Evolutionary conservation across 92 coral and sea anemone species (phyloP), one percentile per base, ranked within the genome.

Genomic region (Phymanthus crucifer): DNA sequence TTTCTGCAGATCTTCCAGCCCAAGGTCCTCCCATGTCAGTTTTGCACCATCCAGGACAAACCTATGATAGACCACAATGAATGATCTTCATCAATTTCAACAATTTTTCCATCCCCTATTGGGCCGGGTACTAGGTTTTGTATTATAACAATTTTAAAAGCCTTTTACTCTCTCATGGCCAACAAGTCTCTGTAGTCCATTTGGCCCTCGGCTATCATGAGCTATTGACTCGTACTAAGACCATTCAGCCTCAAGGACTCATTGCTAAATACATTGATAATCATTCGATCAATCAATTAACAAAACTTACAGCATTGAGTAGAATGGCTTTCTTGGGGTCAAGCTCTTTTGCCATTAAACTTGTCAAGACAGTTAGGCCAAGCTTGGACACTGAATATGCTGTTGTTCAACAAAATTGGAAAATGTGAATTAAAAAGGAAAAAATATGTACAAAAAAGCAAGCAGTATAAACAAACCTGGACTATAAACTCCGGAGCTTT

Each of bases 1-100:
- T 78, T 32, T 91, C 92, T 19, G 87, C 77, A 1, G 90, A 36
- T 32, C 81, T 79, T 9, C 86, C 32, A 16, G 94, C 97, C 17
- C 24, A 23, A 9, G 94, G 85, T 36, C 94, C 97, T 21, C 94
- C 98, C 95, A 94, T 91, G 37, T 89, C 98, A 9, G 98, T 94
- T 68, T 57, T 84, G 69, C 91, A 87, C 89, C 87, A 84, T 0
- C 98, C 98, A 46, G 98, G 98, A 69, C 98, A 94, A 90, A 87
- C 88, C 89, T 67, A 77, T 13, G 18, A 50, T 13, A 50, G 19
- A 50, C 16, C 6, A 19, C 7, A 54, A 6, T 54, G n/a, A n/a
- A n/a, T n/a, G n/a, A n/a, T n/a, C n/a, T n/a, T n/a, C n/a, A n/a
- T n/a, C n/a, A n/a, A n/a, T n/a, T n/a, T n/a, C n/a, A n/a, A n/a